Percentiles rank a stretch among this genome's conserved stretches.
Conservation (phyloP, 1,140 invertebrate genomes). For the Sogatella furcifera region DNA sequence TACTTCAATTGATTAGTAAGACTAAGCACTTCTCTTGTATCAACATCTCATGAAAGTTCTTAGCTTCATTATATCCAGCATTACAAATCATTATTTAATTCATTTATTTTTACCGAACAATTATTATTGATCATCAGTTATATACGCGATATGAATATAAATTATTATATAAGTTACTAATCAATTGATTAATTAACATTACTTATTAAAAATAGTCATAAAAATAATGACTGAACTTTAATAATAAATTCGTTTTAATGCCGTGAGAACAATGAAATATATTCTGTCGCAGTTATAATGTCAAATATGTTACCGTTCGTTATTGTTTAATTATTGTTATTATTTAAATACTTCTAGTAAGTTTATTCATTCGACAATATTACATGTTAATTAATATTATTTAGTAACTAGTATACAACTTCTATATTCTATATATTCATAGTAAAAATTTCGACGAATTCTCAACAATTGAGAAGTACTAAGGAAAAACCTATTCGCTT, state of each 20-base stretch:
- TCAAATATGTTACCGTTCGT: too few species aligned
- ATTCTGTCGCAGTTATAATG: too few species aligned
- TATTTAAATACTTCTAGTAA: not conserved
- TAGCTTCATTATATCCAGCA: too few species aligned
- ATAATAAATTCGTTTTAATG: constrained; percentile 8
- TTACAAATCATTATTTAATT: too few species aligned
- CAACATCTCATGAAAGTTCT: too few species aligned
- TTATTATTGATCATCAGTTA: not conserved
- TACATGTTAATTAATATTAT: not conserved
- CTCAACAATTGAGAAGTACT: not conserved
- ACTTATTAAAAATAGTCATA: constrained; percentile 2
- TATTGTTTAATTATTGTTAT: not conserved
- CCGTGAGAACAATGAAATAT: not conserved
- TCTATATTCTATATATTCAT: not conserved
- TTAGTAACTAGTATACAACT: not conserved
- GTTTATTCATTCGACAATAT: not conserved
- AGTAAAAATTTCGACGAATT: constrained; percentile 1
- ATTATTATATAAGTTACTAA: not conserved
- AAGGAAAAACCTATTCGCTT: not conserved
- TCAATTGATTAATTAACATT: not conserved
- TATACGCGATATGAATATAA: constrained; percentile 1
- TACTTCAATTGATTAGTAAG: too few species aligned
- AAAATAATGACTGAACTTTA: not conserved
- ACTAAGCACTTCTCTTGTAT: too few species aligned
- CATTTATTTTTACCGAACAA: too few species aligned